Evolutionary conservation across 2,888 invertebrate genomes (phyloP).

Genomic region (Hirudinaria manillensis): DNA sequence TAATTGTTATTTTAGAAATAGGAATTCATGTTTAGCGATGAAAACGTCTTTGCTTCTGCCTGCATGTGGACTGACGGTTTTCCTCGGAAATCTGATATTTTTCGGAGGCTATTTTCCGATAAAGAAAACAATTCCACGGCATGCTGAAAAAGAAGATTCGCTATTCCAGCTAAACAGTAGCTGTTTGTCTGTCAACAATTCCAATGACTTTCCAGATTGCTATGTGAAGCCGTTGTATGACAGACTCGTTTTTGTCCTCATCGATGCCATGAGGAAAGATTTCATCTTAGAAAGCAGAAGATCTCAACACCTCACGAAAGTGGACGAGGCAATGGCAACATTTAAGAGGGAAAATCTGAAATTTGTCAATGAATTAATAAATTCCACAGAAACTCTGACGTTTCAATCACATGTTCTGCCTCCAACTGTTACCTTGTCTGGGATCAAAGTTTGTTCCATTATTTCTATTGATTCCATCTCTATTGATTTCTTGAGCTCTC

Average conservation of each 20-base stretch:
- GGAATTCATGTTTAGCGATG: no score
- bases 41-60: neutral
- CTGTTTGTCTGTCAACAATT: no score
- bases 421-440: conserved; percentile 92
- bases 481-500: no score
- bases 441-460: conserved; percentile 69
- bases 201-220: neutral
- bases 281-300: conserved; percentile 60
- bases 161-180: no score
- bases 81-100: conserved; percentile 2
- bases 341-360: conserved; percentile 42
- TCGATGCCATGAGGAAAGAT: conserved; percentile 82
- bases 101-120: conserved; percentile 20
- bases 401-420: conserved; percentile 63
- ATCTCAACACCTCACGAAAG: neutral
- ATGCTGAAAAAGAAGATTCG: neutral
- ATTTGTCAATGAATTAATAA: conserved; percentile 43
- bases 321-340: neutral
- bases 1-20: no score
- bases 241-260: conserved; percentile 69
- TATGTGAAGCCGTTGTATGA: conserved; percentile 32
- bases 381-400: conserved; percentile 44
- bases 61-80: neutral
- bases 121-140: neutral
- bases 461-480: no score